Evolutionary conservation across 1,140 invertebrate species (phyloP).

Genomic region (Drosophila burlai): DNA sequence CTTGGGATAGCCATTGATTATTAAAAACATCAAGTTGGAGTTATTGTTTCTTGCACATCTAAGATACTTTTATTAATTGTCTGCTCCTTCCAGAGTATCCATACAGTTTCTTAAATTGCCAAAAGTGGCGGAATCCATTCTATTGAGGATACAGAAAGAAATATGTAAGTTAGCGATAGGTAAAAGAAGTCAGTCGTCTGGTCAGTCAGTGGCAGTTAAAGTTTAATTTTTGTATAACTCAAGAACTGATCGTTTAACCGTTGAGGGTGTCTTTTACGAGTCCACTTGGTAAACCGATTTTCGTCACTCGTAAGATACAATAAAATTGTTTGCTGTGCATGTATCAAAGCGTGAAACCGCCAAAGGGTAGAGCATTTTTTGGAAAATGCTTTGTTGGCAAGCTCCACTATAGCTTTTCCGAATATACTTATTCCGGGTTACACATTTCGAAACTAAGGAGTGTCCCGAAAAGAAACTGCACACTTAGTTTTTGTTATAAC

Average conservation of each 20-base stretch:
- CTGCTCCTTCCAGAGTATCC: background rate
- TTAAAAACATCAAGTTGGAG: background rate
- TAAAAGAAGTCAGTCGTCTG: background rate
- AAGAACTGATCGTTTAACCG: too few relatives aligned
- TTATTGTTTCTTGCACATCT: conserved; percentile 1
- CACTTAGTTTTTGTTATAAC: too few relatives aligned
- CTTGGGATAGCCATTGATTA: conserved; percentile 12
- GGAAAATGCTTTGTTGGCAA: background rate
- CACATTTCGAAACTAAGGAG: background rate
- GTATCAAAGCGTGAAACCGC: background rate
- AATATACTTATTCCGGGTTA: background rate
- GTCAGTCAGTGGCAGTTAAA: background rate
- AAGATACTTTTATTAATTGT: too few relatives aligned
- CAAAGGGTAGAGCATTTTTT: background rate
- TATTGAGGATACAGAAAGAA: background rate
- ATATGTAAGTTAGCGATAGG: background rate
- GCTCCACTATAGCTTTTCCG: background rate
- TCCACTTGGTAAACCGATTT: background rate
- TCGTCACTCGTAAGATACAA: background rate
- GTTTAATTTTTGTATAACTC: background rate
- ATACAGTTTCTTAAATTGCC: background rate
- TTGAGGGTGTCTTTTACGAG: too few relatives aligned
- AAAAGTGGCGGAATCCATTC: background rate
- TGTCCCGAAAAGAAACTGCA: too few relatives aligned
- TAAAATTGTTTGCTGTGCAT: background rate